These are phyloP conservation scores for Silurus aristotelis DNA, from an alignment of 2,797 vertebrate species.

Conservation along the genomic window DNA sequence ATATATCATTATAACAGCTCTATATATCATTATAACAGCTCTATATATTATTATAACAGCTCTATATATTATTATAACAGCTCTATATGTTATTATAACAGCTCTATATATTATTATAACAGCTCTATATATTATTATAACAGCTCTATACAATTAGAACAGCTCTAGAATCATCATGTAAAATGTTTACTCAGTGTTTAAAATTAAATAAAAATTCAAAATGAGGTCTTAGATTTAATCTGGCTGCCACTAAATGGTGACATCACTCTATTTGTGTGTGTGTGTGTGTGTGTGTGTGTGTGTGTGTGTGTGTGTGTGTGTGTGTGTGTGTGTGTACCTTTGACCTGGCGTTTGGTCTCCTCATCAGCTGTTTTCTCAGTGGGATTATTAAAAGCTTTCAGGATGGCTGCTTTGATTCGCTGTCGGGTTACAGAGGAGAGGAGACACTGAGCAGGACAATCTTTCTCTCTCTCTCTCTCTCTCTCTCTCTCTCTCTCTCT, in stretches of 20 bases:
- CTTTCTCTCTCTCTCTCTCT: not conserved
- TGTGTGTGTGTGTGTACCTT: slow-evolving; percentile 75
- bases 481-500: too few relatives aligned
- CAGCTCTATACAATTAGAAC: too few relatives aligned
- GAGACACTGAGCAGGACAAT: not conserved
- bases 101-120: too few relatives aligned
- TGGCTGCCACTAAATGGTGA: slow-evolving; percentile 72
- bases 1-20: too few relatives aligned
- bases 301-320: not conserved
- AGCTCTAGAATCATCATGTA: too few relatives aligned
- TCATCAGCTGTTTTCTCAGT: slow-evolving; percentile 96
- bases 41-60: too few relatives aligned
- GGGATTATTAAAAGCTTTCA: slow-evolving; percentile 96
- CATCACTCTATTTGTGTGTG: slow-evolving; percentile 21
- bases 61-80: too few relatives aligned
- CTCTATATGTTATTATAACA: too few relatives aligned
- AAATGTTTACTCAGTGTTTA: not conserved
- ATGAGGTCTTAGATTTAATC: not conserved
- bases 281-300: not conserved
- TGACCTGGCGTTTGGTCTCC: slow-evolving; percentile 93
- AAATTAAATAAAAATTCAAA: not conserved
- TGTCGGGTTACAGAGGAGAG: slow-evolving; percentile 54
- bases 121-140: too few relatives aligned
- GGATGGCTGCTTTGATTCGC: slow-evolving; percentile 95
- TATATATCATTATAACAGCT: too few relatives aligned